These are phyloP conservation scores for Drosophila subquinaria DNA, from an alignment of 2,888 invertebrate species.

Conservation along the genomic window DNA sequence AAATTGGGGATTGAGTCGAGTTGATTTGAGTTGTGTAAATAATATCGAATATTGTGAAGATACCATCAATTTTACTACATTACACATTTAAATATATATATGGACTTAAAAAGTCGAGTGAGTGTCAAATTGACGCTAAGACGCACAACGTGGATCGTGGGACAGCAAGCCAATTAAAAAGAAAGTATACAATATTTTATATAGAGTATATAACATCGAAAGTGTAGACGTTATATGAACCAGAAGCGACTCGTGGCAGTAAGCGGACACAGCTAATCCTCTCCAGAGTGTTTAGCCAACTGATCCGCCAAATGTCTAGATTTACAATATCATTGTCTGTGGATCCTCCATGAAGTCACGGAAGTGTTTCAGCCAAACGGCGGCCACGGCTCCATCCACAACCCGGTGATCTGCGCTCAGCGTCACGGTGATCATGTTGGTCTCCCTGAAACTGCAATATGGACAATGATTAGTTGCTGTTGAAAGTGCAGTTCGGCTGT, in stretches of 20 bases:
- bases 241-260: slow-evolving; percentile 14
- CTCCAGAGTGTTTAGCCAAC: slow-evolving; percentile 6
- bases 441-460: slow-evolving; percentile 89
- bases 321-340: slow-evolving; percentile 95
- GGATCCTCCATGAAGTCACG: slow-evolving; percentile 96
- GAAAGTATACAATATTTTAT: slow-evolving; percentile 46
- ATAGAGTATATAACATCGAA: slow-evolving; percentile 44
- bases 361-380: slow-evolving; percentile 97
- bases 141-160: slow-evolving; percentile 17
- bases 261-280: not conserved
- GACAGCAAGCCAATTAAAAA: slow-evolving; percentile 47
- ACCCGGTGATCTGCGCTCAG: slow-evolving; percentile 98
- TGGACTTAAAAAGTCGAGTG: slow-evolving; percentile 32
- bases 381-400: slow-evolving; percentile 99
- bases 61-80: slow-evolving; percentile 33
- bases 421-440: slow-evolving; percentile 94
- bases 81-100: slow-evolving; percentile 47
- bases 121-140: slow-evolving; percentile 17
- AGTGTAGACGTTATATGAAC: slow-evolving; percentile 24
- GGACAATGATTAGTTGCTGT: not conserved
- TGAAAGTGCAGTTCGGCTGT: slow-evolving; percentile 4
- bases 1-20: slow-evolving; percentile 1
- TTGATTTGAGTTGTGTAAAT: slow-evolving; percentile 19
- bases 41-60: slow-evolving; percentile 19
- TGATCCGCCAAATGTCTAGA: slow-evolving; percentile 8